A percentile compares a stretch with the other conserved stretches of the same genome.
Evolutionary conservation across 53 echinoderm and acorn worm species (phyloP).

Genomic region (Holothuria leucospilota): DNA sequence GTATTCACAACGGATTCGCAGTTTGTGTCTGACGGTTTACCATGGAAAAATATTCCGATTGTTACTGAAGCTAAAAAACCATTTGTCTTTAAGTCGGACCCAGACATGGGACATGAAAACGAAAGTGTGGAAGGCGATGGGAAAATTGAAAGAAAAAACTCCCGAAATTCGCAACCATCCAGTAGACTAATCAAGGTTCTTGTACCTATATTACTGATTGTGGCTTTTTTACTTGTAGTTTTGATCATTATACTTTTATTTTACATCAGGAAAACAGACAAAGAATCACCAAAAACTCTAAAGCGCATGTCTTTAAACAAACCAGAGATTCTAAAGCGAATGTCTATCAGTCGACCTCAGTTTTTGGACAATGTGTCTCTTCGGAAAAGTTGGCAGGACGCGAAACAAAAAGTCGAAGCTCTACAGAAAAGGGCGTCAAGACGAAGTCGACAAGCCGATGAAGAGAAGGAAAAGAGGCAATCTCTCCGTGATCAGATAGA

Average conservation of each 20-base stretch:
- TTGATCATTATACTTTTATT: background rate
- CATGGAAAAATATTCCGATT: too few species aligned
- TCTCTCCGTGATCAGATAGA: slow-evolving; percentile 52
- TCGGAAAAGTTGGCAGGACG: slow-evolving; percentile 11
- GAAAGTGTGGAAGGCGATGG: too few species aligned
- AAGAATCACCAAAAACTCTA: background rate
- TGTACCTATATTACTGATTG: background rate
- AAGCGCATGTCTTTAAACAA: slow-evolving; percentile 7
- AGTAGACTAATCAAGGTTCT: background rate
- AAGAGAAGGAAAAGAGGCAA: background rate
- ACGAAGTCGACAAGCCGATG: background rate
- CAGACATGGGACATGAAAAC: too few species aligned
- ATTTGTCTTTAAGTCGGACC: too few species aligned
- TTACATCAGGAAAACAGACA: slow-evolving; percentile 9
- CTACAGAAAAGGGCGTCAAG: slow-evolving; percentile 4
- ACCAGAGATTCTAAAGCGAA: background rate
- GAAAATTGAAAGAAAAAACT: too few species aligned
- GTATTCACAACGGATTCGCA: too few species aligned
- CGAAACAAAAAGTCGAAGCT: slow-evolving; percentile 4
- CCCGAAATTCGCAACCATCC: background rate
- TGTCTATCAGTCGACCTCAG: background rate
- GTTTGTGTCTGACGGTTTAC: too few species aligned
- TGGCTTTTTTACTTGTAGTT: background rate
- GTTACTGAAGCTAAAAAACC: too few species aligned
- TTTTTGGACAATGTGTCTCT: background rate